Evolutionary conservation across 2,113 vertebrate species (phyloP), one percentile per base, ranked within the genome.

Genomic region (Microcebus lehilahytsara): DNA sequence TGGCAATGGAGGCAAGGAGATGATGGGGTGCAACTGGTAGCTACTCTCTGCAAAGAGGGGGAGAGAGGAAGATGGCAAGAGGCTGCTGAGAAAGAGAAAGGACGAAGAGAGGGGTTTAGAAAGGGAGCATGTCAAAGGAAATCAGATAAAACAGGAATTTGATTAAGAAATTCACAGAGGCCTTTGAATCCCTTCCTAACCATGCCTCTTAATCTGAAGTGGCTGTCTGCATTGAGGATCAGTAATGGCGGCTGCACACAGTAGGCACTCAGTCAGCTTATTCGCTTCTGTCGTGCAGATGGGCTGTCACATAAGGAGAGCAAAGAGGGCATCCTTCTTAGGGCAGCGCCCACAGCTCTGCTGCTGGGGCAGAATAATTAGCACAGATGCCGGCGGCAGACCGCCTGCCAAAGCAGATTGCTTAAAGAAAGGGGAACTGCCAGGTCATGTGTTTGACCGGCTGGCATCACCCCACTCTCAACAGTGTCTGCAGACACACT

Each of bases 151-250:
- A 37, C 1, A 5, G 32, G 56, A 23, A 46, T 58, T 30, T 77
- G 40, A 60, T 30, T 30, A 56, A 56, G 5, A 75, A 42, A 67
- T 16, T 72, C 9, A 5, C 14, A 17, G n/a, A 79, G 23, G 3
- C 6, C 16, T 37, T 20, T 3, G 30, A 51, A 17, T 34, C 53
- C 37, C 71, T 74, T 74, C 71, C 49, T 1, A 20, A 40, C 4
- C 13, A 17, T 3, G 32, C n/a, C 17, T 37, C 56, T 42, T 27
- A 17, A 17, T 27, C 6, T 23, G n/a, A 10, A 0, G 0, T 13
- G 9, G 46, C 32, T 80, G 3, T 32, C 46, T 66, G 60, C 27
- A 22, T 46, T 23, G 56, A 6, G 2, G 3, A 72, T 19, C 30
- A 14, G 7, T 17, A 32, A 89, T 2, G 9, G 75, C 83, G 34